Conservation (phyloP, 2,888 invertebrate genomes). For the Leucophenga montana region DNA sequence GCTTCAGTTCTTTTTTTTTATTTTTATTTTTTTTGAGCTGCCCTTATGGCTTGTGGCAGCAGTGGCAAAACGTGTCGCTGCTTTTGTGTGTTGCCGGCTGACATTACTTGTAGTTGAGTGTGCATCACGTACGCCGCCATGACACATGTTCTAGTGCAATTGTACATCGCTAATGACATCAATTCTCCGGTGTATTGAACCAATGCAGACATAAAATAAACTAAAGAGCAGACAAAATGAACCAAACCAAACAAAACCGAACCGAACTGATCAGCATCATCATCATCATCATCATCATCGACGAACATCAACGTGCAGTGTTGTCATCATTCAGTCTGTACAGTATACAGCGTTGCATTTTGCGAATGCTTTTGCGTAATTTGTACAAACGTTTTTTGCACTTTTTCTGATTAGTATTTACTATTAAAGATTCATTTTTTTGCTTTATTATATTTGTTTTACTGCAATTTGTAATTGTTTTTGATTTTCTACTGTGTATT, state of each 20-base stretch:
- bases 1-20: constrained; percentile 24
- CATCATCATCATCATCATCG: too few species aligned
- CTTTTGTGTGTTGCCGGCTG: constrained; percentile 28
- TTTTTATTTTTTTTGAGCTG: constrained; percentile 40
- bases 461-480: not conserved
- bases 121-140: constrained; percentile 55
- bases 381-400: constrained; percentile 41
- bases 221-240: not conserved
- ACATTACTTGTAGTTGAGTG: constrained; percentile 20
- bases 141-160: constrained; percentile 71
- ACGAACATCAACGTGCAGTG: constrained; percentile 10
- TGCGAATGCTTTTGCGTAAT: constrained; percentile 52
- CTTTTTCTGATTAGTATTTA: not conserved
- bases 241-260: not conserved
- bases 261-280: not conserved
- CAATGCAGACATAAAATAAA: constrained; percentile 24
- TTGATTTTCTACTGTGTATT: not conserved
- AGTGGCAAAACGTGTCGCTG: constrained; percentile 10
- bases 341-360: constrained; percentile 42
- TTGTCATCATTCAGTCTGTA: constrained; percentile 13
- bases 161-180: constrained; percentile 65
- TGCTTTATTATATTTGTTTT: not conserved
- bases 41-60: constrained; percentile 3
- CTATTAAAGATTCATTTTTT: constrained; percentile 2
- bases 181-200: constrained; percentile 59